These are phyloP conservation scores for Mus spretus DNA, from an alignment of 2,797 vertebrate genomes.

Conservation along the genomic window DNA sequence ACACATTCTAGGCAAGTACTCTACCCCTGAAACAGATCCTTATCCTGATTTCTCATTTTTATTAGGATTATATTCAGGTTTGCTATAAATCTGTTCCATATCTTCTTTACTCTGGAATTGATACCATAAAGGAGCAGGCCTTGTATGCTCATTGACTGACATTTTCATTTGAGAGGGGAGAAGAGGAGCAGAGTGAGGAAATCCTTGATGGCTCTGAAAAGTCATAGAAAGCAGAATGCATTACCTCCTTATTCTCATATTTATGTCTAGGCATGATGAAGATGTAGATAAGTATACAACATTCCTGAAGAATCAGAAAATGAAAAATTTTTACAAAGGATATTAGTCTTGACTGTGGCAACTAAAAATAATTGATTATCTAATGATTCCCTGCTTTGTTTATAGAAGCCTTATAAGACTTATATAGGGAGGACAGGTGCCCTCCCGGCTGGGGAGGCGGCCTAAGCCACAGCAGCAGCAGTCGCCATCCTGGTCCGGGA, in stretches of 20 bases:
- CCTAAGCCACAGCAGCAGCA: too few species aligned
- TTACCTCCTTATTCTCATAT: background rate
- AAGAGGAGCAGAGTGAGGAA: constrained; percentile 41
- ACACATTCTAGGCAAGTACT: background rate
- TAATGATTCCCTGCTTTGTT: background rate
- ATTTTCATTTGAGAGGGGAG: constrained; percentile 33
- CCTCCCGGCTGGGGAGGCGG: too few species aligned
- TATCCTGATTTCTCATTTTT: constrained; percentile 24
- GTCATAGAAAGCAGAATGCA: background rate
- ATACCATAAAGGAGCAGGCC: background rate
- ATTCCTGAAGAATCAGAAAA: background rate
- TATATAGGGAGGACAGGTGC: too few species aligned
- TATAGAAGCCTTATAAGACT: background rate
- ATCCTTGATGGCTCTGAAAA: background rate
- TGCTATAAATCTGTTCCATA: background rate
- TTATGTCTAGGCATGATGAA: background rate
- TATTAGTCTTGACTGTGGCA: background rate
- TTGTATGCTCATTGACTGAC: background rate
- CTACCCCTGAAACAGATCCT: background rate
- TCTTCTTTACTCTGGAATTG: background rate
- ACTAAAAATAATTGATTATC: constrained; percentile 5
- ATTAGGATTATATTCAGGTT: background rate
- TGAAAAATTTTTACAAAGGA: constrained; percentile 42
- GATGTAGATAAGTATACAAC: background rate
- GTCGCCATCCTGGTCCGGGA: too few species aligned